Evolutionary conservation across 2,888 invertebrate species (phyloP).

Genomic region (Sericinus montela): DNA sequence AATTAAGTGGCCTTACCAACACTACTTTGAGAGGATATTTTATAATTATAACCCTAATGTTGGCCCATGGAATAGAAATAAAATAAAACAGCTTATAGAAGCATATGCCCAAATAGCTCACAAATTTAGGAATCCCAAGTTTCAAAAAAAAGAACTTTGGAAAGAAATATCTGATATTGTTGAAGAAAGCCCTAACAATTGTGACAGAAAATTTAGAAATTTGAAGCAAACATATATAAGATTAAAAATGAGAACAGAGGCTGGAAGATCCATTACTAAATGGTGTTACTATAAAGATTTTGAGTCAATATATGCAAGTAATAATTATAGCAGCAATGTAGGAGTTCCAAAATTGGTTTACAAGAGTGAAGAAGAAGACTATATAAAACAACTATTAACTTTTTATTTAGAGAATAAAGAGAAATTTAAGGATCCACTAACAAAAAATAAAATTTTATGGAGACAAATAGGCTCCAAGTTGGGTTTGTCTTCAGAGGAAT

Average conservation of each 20-base stretch:
- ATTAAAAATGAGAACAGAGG: constrained; percentile 47
- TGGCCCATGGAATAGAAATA: constrained; percentile 55
- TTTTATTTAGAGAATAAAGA: constrained; percentile 61
- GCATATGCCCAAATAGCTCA: constrained; percentile 55
- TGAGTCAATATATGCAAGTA: constrained; percentile 47
- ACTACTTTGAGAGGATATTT: constrained; percentile 65
- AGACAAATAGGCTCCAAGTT: constrained; percentile 46
- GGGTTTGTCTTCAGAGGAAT: constrained; percentile 56
- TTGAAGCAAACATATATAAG: constrained; percentile 65
- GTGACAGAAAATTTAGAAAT: constrained; percentile 69
- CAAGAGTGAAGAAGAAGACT: constrained; percentile 44
- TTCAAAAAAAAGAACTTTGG: constrained; percentile 66
- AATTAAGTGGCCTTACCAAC: constrained; percentile 62
- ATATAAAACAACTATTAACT: constrained; percentile 52
- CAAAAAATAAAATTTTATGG: constrained; percentile 62
- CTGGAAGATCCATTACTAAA: constrained; percentile 48
- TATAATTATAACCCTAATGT: constrained; percentile 51
- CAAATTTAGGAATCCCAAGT: constrained; percentile 59
- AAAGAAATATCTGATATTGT: constrained; percentile 52
- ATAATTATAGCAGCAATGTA: constrained; percentile 24
- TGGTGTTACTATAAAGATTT: constrained; percentile 67
- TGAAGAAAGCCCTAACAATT: constrained; percentile 47
- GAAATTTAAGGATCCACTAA: constrained; percentile 54
- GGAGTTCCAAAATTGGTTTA: constrained; percentile 26
- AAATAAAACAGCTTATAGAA: constrained; percentile 51